phyloP scores from a whole-genome alignment of 1,140 invertebrate species.

The Drosophila rufa region DNA sequence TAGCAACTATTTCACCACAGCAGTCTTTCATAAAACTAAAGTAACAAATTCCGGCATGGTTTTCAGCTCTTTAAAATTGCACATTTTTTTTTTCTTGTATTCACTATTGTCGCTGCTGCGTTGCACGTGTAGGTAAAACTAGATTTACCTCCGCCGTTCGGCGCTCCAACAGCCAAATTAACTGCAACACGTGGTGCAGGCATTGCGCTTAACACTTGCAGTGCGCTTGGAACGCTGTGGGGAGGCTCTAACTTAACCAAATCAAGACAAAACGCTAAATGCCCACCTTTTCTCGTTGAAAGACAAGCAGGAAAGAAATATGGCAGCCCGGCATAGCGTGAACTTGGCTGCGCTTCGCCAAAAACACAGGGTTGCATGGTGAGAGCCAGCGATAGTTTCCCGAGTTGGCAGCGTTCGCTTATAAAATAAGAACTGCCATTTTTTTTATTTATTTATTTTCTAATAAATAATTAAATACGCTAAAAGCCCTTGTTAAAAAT shows the following conservation, averaged over 20 bases:
- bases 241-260: conserved; percentile 66
- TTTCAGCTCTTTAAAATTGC: not conserved
- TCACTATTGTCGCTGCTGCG: conserved; percentile 21
- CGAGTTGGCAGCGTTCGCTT: conserved; percentile 12
- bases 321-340: conserved; percentile 58
- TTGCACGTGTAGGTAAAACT: conserved; percentile 58
- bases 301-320: conserved; percentile 82
- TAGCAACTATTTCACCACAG: not conserved
- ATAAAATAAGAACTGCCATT: not conserved
- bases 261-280: conserved; percentile 65
- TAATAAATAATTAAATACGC: no score
- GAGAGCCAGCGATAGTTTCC: not conserved
- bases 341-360: conserved; percentile 71
- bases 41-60: not conserved
- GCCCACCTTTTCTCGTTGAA: conserved; percentile 80
- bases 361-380: conserved; percentile 44
- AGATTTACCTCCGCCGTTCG: conserved; percentile 61
- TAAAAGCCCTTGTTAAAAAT: not conserved
- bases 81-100: conserved; percentile 17
- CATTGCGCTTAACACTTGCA: conserved; percentile 5
- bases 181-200: conserved; percentile 24
- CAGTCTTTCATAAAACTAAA: not conserved
- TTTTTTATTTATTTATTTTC: no score
- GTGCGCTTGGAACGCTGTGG: conserved; percentile 23
- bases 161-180: conserved; percentile 13